phyloP scores from a whole-genome alignment of 2,888 invertebrate genomes.

The Oeneis ivallda region DNA sequence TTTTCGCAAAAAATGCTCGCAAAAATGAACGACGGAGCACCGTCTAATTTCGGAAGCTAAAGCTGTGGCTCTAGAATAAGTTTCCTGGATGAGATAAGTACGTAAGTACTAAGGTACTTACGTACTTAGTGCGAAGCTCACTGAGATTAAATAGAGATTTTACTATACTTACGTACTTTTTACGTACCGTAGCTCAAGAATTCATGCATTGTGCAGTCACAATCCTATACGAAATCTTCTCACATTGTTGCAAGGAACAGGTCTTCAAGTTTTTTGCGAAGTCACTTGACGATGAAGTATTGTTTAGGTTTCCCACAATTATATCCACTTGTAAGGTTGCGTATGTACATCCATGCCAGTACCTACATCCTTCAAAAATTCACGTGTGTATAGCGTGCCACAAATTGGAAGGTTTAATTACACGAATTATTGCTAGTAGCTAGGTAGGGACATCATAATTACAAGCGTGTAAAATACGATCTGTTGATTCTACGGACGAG shows the following conservation, averaged over 20 bases:
- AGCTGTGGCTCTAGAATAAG: background rate
- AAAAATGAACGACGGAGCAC: too few relatives aligned
- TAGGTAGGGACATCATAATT: background rate
- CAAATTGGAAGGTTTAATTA: conserved; percentile 1
- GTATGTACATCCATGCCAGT: conserved; percentile 4
- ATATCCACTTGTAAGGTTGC: conserved; percentile 20
- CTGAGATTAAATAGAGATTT: background rate
- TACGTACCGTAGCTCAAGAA: background rate
- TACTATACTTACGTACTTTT: background rate
- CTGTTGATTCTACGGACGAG: background rate
- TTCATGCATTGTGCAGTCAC: background rate
- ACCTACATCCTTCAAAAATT: conserved; percentile 7
- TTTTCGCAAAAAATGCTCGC: too few relatives aligned
- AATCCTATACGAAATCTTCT: conserved; percentile 10
- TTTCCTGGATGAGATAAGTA: background rate
- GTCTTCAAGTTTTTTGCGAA: conserved; percentile 6
- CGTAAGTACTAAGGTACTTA: too few relatives aligned
- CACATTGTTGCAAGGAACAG: conserved; percentile 19
- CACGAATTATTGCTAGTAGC: conserved; percentile 2
- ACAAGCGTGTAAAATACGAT: background rate
- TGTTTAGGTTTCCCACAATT: conserved; percentile 29
- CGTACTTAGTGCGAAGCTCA: background rate
- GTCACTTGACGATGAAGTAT: conserved; percentile 9
- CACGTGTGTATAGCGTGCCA: background rate
- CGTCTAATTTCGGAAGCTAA: too few relatives aligned